Base-by-base conservation (phyloP, 1,140 invertebrate species). In the Belonocnema kinseyi region DNA sequence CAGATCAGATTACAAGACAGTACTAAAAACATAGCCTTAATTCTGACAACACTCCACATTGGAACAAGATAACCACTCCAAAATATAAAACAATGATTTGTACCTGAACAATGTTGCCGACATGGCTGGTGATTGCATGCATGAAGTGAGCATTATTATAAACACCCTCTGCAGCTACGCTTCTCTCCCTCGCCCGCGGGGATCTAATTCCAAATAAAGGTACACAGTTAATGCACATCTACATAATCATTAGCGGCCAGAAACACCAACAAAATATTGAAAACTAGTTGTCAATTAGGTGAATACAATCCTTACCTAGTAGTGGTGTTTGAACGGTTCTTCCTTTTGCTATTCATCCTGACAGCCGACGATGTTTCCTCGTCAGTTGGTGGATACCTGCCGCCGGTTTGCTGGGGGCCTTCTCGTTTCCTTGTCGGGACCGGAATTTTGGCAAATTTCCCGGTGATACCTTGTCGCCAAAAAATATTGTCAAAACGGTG, bases 71-170 rank as follows among this genome's bases (percentile, higher is more conserved):
- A 46, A 46, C 40, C 7, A 46, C 40, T 46, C 10, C 8, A 46
- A 46, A 46, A 46, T 10, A 10, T 10, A 46, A 46, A 46, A 8
- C 4, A 46, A 46, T 46, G 10, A 46, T 66, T 66, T 75, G 82
- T 88, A 93, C 94, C 90, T 96, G 94, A 46, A 96, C 95, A 80
- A 93, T 92, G 88, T 96, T 96, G 78, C 97, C 97, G 74, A 97
- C 95, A 87, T 97, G 94, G 83, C 94, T 94, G 77, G 96, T 96
- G 66, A 95, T 94, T 21, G 96, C 94, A 92, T 97, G 96, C 95
- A 97, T 97, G 89, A 97, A 97, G 88, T 95, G 94, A 78, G 94
- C 93, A 93, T 98, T 97, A 82, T 94, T 96, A 89, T 97, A 98
- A 46, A 97, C 94, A 77, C 97, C 97, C 87, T 97, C 96, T 26